phyloP scores from a whole-genome alignment of 2,113 vertebrate genomes.

The Cottus gobio region DNA sequence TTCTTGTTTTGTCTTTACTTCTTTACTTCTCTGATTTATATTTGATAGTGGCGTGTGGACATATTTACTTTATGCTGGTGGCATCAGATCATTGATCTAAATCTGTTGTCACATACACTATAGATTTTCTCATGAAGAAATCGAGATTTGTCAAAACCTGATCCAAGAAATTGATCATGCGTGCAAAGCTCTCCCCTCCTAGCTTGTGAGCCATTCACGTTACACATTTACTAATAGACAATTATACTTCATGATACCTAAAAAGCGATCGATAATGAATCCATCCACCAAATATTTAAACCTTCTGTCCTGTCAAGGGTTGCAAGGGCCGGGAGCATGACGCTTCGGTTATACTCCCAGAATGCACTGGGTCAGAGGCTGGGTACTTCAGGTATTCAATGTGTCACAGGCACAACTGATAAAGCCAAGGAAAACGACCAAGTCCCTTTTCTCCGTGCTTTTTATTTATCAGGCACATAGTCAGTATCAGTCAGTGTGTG shows the following conservation, averaged over 20 bases:
- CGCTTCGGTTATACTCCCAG: not conserved
- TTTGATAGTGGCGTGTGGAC: not conserved
- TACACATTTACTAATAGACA: too few species aligned
- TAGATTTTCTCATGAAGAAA: not conserved
- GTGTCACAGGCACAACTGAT: not conserved
- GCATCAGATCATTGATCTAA: not conserved
- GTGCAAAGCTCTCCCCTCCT: too few species aligned
- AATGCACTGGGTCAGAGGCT: not conserved
- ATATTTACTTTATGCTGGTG: not conserved
- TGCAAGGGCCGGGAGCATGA: not conserved
- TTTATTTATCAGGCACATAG: not conserved
- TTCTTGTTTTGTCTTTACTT: not conserved
- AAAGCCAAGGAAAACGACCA: not conserved
- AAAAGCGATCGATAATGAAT: not conserved
- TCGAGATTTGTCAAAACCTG: not conserved
- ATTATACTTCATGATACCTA: not conserved
- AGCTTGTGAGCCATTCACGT: not conserved
- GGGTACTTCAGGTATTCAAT: not conserved
- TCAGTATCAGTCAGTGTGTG: conserved; percentile 7
- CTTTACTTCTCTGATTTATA: not conserved
- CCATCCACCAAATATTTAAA: not conserved
- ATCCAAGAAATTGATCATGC: not conserved
- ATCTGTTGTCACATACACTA: not conserved
- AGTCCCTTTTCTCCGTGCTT: not conserved
- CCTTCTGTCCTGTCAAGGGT: not conserved